Evolutionary conservation across 2,888 invertebrate genomes (phyloP).

Genomic region (Torymus auratus): DNA sequence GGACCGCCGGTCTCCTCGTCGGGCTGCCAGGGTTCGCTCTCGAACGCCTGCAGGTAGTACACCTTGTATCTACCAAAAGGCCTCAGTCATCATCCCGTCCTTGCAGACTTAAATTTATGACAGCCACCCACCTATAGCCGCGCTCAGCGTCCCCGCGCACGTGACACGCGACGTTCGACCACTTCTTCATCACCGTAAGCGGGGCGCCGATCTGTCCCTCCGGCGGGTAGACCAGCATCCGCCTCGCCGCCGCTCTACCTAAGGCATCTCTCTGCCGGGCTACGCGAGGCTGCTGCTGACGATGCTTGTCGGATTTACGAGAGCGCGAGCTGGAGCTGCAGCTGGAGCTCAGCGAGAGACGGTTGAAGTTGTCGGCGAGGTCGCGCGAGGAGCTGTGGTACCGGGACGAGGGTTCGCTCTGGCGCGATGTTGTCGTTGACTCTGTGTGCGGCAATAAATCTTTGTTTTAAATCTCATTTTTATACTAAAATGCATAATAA

Average conservation of each 20-base stretch:
- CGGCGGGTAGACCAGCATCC: conserved; percentile 69
- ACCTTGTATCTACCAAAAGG: conserved; percentile 59
- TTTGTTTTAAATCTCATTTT: too few species aligned
- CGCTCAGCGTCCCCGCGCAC: conserved; percentile 59
- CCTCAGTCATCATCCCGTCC: neutral
- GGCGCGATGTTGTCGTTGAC: too few species aligned
- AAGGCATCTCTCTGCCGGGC: conserved; percentile 52
- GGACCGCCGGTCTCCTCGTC: conserved; percentile 49
- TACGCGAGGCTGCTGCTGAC: conserved; percentile 54
- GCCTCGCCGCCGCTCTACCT: conserved; percentile 56
- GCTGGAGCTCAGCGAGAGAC: conserved; percentile 21
- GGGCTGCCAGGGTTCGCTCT: conserved; percentile 63
- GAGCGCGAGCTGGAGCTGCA: neutral
- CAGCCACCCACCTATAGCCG: too few species aligned
- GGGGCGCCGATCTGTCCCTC: conserved; percentile 65
- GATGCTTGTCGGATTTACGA: neutral
- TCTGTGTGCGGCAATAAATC: too few species aligned
- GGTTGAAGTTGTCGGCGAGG: neutral
- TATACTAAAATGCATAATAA: too few species aligned
- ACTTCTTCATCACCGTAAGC: conserved; percentile 65
- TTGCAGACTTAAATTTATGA: conserved; percentile 60
- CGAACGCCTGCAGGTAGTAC: conserved; percentile 68
- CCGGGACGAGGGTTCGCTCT: too few species aligned
- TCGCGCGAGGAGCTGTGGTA: too few species aligned
- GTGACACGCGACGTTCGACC: conserved; percentile 67